phyloP scores from a whole-genome alignment of 2,888 invertebrate genomes.

The Drosophila parthenogenetica region DNA sequence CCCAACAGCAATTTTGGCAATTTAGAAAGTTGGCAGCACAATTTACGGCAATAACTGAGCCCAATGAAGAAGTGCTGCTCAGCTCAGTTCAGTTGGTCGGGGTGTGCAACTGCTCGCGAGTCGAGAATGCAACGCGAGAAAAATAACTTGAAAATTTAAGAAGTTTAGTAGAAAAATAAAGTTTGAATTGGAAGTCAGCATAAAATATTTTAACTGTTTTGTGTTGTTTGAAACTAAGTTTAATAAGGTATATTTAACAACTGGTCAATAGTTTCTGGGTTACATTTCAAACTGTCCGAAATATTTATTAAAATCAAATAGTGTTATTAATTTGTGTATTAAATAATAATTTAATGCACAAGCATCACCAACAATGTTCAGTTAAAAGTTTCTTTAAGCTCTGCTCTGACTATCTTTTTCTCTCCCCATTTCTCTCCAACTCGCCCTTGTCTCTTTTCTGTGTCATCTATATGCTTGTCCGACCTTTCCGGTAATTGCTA shows the following conservation, averaged over 20 bases:
- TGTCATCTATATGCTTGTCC: slow-evolving; percentile 23
- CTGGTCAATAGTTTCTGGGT: too few species aligned
- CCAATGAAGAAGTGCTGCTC: slow-evolving; percentile 9
- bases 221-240: too few species aligned
- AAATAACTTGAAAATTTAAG: neutral
- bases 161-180: neutral
- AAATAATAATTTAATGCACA: too few species aligned
- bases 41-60: slow-evolving; percentile 33
- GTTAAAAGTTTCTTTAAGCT: neutral
- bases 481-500: slow-evolving; percentile 38
- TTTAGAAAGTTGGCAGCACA: slow-evolving; percentile 52
- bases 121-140: neutral
- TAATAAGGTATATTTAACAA: too few species aligned
- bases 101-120: slow-evolving; percentile 8
- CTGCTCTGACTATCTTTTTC: neutral
- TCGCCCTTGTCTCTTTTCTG: neutral
- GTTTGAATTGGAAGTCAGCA: neutral
- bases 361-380: neutral
- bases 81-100: slow-evolving; percentile 27
- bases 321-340: too few species aligned
- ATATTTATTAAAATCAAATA: too few species aligned
- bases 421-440: neutral
- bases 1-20: slow-evolving; percentile 36
- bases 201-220: too few species aligned
- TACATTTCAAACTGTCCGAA: too few species aligned